These are phyloP conservation scores for Tachysurus vachellii DNA, from an alignment of 2,113 vertebrate genomes.

Conservation along the genomic window DNA sequence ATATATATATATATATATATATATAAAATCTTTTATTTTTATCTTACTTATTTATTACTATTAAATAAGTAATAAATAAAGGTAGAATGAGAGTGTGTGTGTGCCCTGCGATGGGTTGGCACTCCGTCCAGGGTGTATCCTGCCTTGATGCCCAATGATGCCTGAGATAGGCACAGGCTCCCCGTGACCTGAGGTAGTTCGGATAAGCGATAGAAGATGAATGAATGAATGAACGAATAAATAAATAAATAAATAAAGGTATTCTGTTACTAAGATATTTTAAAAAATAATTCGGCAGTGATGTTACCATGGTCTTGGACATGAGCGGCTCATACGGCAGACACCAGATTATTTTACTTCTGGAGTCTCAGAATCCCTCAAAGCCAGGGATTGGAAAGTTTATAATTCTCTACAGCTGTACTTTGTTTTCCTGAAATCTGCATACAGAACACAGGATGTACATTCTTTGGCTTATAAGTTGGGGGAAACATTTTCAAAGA, in stretches of 20 bases:
- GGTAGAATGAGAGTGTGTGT: too few relatives aligned
- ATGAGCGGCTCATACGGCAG: background rate
- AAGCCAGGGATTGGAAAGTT: background rate
- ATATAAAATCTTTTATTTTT: background rate
- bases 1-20: too few relatives aligned
- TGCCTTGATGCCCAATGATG: too few relatives aligned
- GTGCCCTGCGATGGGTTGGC: too few relatives aligned
- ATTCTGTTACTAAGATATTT: background rate
- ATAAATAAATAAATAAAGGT: background rate
- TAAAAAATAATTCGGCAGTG: background rate
- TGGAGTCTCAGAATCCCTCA: background rate
- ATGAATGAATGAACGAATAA: too few relatives aligned
- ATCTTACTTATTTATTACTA: background rate
- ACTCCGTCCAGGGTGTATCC: too few relatives aligned
- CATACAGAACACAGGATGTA: background rate
- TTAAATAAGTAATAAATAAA: too few relatives aligned
- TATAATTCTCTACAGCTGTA: background rate
- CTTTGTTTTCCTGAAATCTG: background rate
- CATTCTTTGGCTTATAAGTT: background rate
- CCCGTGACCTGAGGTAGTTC: too few relatives aligned
- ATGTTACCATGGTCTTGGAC: too few relatives aligned
- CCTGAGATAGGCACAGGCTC: too few relatives aligned
- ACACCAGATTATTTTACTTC: background rate
- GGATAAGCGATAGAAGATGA: too few relatives aligned
- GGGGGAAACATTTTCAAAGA: background rate